Conservation (phyloP, 1,140 invertebrate species). For the Anastatus disparis region DNA sequence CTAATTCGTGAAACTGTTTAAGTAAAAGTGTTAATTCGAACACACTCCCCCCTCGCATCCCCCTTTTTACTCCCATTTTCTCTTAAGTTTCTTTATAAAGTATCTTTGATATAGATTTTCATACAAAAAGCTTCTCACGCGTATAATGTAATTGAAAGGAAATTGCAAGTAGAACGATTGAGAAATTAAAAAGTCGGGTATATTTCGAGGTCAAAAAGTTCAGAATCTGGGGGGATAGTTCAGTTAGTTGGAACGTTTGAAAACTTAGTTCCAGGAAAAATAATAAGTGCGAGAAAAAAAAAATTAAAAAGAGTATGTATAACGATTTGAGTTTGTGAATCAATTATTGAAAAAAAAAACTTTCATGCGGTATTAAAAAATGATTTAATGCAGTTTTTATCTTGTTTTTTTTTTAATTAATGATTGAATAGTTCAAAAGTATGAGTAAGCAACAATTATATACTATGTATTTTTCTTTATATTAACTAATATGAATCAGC, state of each 20-base stretch:
- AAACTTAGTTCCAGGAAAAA: slow-evolving; percentile 14
- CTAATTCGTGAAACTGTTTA: slow-evolving; percentile 24
- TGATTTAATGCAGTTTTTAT: too few relatives aligned
- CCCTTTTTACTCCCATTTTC: too few relatives aligned
- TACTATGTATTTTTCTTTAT: too few relatives aligned
- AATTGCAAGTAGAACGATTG: slow-evolving; percentile 30
- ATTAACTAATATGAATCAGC: too few relatives aligned
- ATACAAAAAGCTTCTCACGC: too few relatives aligned
- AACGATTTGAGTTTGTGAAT: not conserved
- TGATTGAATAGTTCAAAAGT: too few relatives aligned
- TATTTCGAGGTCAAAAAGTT: slow-evolving; percentile 35
- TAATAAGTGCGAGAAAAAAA: slow-evolving; percentile 11
- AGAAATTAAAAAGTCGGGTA: slow-evolving; percentile 37
- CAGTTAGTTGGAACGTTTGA: slow-evolving; percentile 11
- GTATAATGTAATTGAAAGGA: slow-evolving; percentile 27
- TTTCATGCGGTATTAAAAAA: too few relatives aligned
- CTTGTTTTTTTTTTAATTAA: too few relatives aligned
- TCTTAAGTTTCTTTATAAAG: too few relatives aligned
- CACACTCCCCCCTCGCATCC: too few relatives aligned
- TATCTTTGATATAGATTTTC: too few relatives aligned
- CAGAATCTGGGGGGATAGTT: slow-evolving; percentile 23
- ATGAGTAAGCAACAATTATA: too few relatives aligned
- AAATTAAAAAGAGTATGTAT: not conserved
- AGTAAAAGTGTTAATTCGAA: slow-evolving; percentile 29
- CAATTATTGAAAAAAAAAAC: slow-evolving; percentile 1